Evolutionary conservation across 2,888 invertebrate genomes (phyloP).

Genomic region (Nasonia oneida): DNA sequence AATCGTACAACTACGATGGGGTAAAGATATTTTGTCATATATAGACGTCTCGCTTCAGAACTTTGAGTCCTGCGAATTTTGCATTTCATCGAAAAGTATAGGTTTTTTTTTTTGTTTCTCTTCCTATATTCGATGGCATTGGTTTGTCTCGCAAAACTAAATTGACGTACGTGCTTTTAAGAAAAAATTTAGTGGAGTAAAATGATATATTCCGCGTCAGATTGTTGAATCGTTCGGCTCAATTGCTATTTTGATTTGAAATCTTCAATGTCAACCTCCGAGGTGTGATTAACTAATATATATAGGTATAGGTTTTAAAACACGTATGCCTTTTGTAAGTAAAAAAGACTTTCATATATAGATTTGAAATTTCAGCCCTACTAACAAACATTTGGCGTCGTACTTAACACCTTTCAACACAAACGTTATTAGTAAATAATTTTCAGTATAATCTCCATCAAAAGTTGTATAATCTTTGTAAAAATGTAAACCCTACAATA

Average conservation of each 20-base stretch:
- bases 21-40: constrained; percentile 25
- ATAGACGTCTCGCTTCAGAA: constrained; percentile 50
- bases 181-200: not conserved
- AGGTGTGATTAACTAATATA: not conserved
- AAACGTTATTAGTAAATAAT: constrained; percentile 24
- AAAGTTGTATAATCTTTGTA: constrained; percentile 43
- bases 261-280: not conserved
- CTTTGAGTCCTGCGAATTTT: not conserved
- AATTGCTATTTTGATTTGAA: not conserved
- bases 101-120: not conserved
- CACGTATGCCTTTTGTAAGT: constrained; percentile 6
- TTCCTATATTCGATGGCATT: not conserved
- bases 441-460: constrained; percentile 34
- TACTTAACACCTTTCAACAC: constrained; percentile 14
- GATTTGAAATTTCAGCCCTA: not conserved
- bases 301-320: not conserved
- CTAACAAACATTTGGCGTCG: constrained; percentile 3
- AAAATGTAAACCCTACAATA: constrained; percentile 49
- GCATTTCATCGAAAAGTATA: not conserved
- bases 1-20: constrained; percentile 46
- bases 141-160: not conserved
- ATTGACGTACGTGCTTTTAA: not conserved
- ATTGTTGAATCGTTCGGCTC: not conserved
- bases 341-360: constrained; percentile 22
- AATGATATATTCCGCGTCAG: not conserved